Base-by-base conservation (phyloP, 2,888 invertebrate species). In the Elmis aenea region DNA sequence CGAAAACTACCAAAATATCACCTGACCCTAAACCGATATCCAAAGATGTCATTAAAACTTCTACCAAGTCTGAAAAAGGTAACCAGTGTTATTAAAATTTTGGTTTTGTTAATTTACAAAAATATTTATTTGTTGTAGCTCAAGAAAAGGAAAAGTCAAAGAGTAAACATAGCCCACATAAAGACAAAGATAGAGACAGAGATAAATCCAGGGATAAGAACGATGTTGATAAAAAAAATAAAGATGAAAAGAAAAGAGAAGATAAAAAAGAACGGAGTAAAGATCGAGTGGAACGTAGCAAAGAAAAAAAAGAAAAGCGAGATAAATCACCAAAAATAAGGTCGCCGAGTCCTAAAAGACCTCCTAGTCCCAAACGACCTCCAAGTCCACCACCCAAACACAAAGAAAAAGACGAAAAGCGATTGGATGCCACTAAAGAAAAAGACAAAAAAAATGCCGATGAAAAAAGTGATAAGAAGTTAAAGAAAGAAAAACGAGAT, bases 1-100 rank as follows among this genome's bases (percentile, higher is more conserved):
- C 81, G 38, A 88, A 87, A 61, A 81, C 81, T 20, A 71, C 79
- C 2, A 85, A 83, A 68, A 71, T 77, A 16, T 79, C 80, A 4
- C 78, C 81, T 8, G 83, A 83, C 45, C 74, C 75, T 14, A 82
- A 78, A 59, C 22, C 39, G 6, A 18, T 39, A 11, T 29, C 51
- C 26, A 51, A 52, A 39, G 48, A 49, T 35, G 38, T 38, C 33
- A 43, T 35, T 33, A 50, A 63, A 20, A 70, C 70, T 48, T 55
- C 70, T 5, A 76, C 77, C 15, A 80, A 79, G 57, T 68, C 71
- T 43, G 78, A 80, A 2, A 81, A 77, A 66, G 18, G 18, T 18
- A 8, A 18, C 6, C n/a, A 12, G 27, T 8, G 13, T 27, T 27
- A 4, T 29, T 5, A 11, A 30, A 34, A 8, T 34, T 35, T 26